These are phyloP conservation scores for Pristionchus maxplancki DNA, from an alignment of 2,888 invertebrate species.

Conservation along the genomic window DNA sequence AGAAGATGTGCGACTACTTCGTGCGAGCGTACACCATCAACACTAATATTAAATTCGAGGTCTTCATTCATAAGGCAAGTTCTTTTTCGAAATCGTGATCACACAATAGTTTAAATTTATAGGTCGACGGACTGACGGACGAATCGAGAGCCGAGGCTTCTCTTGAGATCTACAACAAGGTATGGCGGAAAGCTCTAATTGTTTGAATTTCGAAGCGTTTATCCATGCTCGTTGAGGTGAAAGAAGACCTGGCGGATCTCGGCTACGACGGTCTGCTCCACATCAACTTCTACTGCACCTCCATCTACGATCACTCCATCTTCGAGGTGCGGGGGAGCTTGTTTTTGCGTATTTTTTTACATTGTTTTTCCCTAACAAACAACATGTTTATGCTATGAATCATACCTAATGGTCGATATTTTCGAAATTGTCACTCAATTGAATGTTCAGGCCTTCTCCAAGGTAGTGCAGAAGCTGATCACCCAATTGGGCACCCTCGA, in stretches of 20 bases:
- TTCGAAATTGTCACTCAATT: no score
- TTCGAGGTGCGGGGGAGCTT: constrained; percentile 87
- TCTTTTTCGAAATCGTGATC: not conserved
- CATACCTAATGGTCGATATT: no score
- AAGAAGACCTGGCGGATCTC: constrained; percentile 88
- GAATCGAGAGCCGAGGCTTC: constrained; percentile 99
- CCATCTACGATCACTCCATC: constrained; percentile 99
- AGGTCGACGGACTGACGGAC: constrained; percentile 96
- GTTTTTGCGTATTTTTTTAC: not conserved
- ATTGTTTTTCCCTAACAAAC: not conserved
- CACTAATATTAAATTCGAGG: constrained; percentile 92
- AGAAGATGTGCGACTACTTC: constrained; percentile 92
- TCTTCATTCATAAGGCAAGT: constrained; percentile 90
- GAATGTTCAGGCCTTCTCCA: constrained; percentile 87
- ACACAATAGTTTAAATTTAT: not conserved
- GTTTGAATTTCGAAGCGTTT: no score
- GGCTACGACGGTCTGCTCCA: constrained; percentile 80
- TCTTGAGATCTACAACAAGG: constrained; percentile 96
- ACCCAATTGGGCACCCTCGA: constrained; percentile 97
- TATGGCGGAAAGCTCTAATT: constrained; percentile 77
- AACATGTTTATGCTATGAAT: no score
- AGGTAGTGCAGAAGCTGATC: constrained; percentile 98
- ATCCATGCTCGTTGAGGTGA: constrained; percentile 56
- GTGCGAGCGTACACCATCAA: constrained; percentile 94
- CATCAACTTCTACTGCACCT: constrained; percentile 87